Evolutionary conservation across 1,140 invertebrate species (phyloP).

Genomic region (Panagrolaimus sp.): DNA sequence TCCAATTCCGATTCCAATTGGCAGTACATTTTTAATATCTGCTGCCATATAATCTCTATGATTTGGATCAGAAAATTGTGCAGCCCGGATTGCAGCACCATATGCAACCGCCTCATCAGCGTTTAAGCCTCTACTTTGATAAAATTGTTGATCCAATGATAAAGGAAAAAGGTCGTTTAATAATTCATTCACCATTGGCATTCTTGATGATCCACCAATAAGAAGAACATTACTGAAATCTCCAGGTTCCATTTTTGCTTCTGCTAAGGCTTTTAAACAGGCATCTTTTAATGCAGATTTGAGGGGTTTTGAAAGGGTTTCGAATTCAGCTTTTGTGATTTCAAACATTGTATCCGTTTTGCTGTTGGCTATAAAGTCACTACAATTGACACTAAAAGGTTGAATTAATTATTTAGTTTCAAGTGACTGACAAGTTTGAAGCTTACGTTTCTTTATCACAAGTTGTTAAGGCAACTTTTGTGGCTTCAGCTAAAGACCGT

Average conservation of each 20-base stretch:
- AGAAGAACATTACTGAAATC: conserved; percentile 91
- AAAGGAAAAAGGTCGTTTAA: conserved; percentile 72
- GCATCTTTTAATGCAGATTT: no score
- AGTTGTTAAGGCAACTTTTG: conserved; percentile 84
- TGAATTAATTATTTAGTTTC: no score
- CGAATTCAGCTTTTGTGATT: no score
- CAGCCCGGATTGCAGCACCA: conserved; percentile 69
- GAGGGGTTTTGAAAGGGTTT: no score
- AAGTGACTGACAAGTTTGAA: no score
- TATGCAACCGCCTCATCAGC: conserved; percentile 54
- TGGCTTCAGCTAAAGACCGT: conserved; percentile 84
- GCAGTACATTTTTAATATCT: conserved; percentile 84
- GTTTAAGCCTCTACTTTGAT: conserved; percentile 77
- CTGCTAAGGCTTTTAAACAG: no score
- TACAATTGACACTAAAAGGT: no score
- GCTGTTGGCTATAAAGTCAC: conserved; percentile 76
- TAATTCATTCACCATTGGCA: conserved; percentile 86
- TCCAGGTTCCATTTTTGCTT: conserved; percentile 72
- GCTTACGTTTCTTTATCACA: conserved; percentile 73
- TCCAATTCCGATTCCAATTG: conserved; percentile 90
- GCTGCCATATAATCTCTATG: conserved; percentile 78
- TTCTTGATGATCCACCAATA: conserved; percentile 90
- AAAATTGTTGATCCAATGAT: conserved; percentile 68
- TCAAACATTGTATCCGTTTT: no score
- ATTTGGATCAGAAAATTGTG: conserved; percentile 76